Percentiles rank a stretch among this genome's conserved stretches.
phyloP scores from a whole-genome alignment of 2,888 invertebrate genomes.

The Odontomyia ornata region DNA sequence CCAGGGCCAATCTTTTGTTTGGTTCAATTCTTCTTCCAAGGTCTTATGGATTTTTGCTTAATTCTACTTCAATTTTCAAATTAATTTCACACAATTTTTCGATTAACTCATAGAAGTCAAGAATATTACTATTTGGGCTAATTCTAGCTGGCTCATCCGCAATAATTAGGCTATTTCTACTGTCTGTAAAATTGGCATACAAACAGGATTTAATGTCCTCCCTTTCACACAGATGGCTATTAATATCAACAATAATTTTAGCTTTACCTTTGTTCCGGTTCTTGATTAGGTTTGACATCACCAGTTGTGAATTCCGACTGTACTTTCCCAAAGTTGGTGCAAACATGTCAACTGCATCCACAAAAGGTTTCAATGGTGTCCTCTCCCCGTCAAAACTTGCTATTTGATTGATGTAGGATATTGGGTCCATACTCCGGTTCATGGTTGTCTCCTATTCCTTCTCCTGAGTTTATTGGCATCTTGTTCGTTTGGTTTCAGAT shows the following conservation, averaged over 20 bases:
- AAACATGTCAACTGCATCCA: not conserved
- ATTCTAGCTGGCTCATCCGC: not conserved
- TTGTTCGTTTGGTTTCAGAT: too few species aligned
- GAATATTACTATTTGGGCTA: not conserved
- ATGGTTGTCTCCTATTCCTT: too few species aligned
- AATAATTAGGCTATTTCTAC: not conserved
- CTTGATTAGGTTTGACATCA: not conserved
- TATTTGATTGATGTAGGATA: not conserved
- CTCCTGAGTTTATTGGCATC: too few species aligned
- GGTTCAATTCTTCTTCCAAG: not conserved
- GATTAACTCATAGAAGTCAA: too few species aligned
- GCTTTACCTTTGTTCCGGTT: not conserved
- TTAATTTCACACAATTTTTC: not conserved
- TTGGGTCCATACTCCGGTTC: too few species aligned
- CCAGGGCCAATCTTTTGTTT: not conserved
- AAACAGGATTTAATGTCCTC: not conserved
- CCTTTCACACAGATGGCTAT: not conserved
- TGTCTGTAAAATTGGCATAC: conserved; percentile 3
- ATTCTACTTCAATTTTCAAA: not conserved
- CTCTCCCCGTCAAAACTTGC: not conserved
- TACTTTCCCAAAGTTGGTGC: not conserved
- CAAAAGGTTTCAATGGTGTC: not conserved
- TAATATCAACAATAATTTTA: not conserved
- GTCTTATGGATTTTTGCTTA: not conserved
- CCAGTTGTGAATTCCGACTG: not conserved